Evolutionary conservation across 2,888 invertebrate species (phyloP).

Genomic region (Steromphala cineraria): DNA sequence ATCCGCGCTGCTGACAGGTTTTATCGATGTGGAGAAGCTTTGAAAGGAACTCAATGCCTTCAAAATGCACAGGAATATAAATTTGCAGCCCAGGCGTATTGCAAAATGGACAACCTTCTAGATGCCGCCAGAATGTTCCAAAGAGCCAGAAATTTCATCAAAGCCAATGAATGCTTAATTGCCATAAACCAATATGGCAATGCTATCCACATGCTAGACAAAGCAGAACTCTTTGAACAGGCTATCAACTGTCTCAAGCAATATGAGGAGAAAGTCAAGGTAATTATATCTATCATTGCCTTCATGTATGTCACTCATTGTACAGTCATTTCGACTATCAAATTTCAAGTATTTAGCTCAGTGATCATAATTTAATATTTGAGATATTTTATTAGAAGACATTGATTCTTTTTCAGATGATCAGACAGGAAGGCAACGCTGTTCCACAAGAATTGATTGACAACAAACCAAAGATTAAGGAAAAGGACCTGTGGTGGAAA

Average conservation of each 20-base stretch:
- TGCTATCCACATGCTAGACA: conserved; percentile 53
- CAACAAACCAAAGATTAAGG: background rate
- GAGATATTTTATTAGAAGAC: no score
- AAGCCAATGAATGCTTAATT: conserved; percentile 59
- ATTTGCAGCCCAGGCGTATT: conserved; percentile 52
- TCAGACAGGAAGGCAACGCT: conserved; percentile 46
- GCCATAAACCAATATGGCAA: conserved; percentile 51
- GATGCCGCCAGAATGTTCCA: conserved; percentile 55
- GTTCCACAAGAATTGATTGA: conserved; percentile 30
- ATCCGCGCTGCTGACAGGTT: conserved; percentile 54
- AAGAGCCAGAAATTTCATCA: conserved; percentile 39
- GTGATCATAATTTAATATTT: no score
- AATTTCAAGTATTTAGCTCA: no score
- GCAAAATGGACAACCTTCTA: conserved; percentile 53
- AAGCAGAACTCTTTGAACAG: conserved; percentile 54
- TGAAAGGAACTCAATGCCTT: conserved; percentile 55
- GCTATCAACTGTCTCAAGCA: conserved; percentile 60
- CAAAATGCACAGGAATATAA: conserved; percentile 57
- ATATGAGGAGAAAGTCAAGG: conserved; percentile 49
- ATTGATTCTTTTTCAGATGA: conserved; percentile 25
- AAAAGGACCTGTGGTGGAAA: background rate
- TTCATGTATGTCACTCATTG: no score
- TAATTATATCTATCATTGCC: background rate
- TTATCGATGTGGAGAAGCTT: conserved; percentile 47
- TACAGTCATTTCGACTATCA: no score